Conservation (phyloP, 2,888 invertebrate genomes). For the Parnassius orleans region DNA sequence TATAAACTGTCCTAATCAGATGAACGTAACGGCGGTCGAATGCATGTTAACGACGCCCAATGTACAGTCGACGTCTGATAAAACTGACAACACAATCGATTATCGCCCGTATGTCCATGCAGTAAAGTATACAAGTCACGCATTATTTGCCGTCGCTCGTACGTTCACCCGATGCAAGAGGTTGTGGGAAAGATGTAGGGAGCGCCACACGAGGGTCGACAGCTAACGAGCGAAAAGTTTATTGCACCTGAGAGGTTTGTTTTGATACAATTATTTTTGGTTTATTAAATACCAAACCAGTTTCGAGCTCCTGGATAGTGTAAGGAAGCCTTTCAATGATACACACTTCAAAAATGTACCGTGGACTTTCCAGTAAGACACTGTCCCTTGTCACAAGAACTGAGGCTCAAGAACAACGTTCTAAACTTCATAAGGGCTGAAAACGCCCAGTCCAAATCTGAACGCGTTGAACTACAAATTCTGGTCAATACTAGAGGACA, state of each 20-base stretch:
- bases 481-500: too few relatives aligned
- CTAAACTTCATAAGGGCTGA: too few relatives aligned
- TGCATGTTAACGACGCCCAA: slow-evolving; percentile 23
- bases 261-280: slow-evolving; percentile 16
- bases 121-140: neutral
- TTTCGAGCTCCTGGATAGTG: neutral
- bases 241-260: slow-evolving; percentile 23
- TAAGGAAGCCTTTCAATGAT: too few relatives aligned
- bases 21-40: slow-evolving; percentile 16
- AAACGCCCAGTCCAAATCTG: too few relatives aligned
- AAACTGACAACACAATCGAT: neutral
- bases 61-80: slow-evolving; percentile 7
- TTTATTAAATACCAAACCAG: slow-evolving; percentile 4
- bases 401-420: too few relatives aligned
- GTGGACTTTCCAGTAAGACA: too few relatives aligned
- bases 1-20: slow-evolving; percentile 24
- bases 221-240: slow-evolving; percentile 21
- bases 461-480: too few relatives aligned
- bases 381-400: too few relatives aligned
- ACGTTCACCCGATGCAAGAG: slow-evolving; percentile 11
- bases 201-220: slow-evolving; percentile 13
- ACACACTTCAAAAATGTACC: too few relatives aligned
- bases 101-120: neutral
- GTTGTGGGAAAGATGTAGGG: slow-evolving; percentile 16
- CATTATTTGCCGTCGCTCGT: neutral